A percentile compares a stretch with the other conserved stretches of the same genome.
Conservation (phyloP, 92 coral and sea anemone genomes). For the Porites lobata region DNA sequence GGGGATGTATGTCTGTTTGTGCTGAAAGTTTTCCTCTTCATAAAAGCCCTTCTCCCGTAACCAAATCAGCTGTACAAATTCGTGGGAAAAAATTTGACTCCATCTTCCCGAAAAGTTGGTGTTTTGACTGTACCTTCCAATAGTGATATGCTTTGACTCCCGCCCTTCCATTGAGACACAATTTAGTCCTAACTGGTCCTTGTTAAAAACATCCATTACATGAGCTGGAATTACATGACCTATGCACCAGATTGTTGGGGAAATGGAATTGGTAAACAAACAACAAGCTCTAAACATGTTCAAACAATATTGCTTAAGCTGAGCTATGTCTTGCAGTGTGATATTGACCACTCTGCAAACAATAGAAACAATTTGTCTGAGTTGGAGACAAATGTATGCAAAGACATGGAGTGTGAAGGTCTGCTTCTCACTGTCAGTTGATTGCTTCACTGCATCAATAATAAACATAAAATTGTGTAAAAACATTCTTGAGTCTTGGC, state of each 20-base stretch:
- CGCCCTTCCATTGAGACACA: too few relatives aligned
- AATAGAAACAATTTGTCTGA: slow-evolving; percentile 53
- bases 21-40: too few relatives aligned
- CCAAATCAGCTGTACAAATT: too few relatives aligned
- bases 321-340: slow-evolving; percentile 42
- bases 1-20: slow-evolving; percentile 70
- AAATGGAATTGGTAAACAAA: slow-evolving; percentile 57
- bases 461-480: slow-evolving; percentile 56
- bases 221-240: slow-evolving; percentile 81
- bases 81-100: too few relatives aligned
- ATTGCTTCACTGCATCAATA: slow-evolving; percentile 52
- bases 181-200: too few relatives aligned
- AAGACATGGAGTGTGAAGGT: slow-evolving; percentile 55
- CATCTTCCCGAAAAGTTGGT: too few relatives aligned
- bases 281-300: slow-evolving; percentile 63
- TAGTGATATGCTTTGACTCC: too few relatives aligned
- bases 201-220: slow-evolving; percentile 56
- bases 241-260: slow-evolving; percentile 74
- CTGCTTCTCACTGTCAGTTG: slow-evolving; percentile 48
- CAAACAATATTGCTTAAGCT: slow-evolving; percentile 69
- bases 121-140: too few relatives aligned
- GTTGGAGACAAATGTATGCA: slow-evolving; percentile 54
- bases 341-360: slow-evolving; percentile 62
- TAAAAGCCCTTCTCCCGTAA: too few relatives aligned
- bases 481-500: slow-evolving; percentile 57